Conservation (phyloP, 2,888 invertebrate species). For the Strigamia maritima region DNA sequence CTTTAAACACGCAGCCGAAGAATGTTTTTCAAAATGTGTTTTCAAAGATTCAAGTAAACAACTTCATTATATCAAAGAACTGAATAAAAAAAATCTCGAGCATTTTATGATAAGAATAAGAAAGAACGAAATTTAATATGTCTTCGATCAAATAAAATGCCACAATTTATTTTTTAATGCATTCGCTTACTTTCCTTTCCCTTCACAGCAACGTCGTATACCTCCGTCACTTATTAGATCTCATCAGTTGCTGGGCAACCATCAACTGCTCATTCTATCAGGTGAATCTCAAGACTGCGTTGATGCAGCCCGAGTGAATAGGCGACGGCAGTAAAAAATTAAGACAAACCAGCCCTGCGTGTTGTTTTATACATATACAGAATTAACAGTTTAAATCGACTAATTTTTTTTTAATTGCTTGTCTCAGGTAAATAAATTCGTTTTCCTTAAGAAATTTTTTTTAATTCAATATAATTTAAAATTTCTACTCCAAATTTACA, state of each 20-base stretch:
- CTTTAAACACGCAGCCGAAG: background rate
- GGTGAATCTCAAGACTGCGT: background rate
- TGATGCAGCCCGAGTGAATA: background rate
- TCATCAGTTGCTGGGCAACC: background rate
- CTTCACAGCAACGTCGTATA: background rate
- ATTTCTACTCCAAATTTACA: conserved; percentile 4
- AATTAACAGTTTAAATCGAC: background rate
- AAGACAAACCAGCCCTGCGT: background rate
- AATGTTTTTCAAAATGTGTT: background rate
- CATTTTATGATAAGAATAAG: background rate
- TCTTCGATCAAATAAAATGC: background rate
- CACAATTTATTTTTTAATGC: background rate
- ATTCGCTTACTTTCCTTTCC: background rate
- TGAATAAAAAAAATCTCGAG: background rate
- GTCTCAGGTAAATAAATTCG: background rate
- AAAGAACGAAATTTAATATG: background rate
- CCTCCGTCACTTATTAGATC: background rate
- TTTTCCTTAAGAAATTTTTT: background rate
- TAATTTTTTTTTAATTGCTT: background rate
- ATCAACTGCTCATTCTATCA: background rate
- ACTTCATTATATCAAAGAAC: background rate
- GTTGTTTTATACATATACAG: background rate
- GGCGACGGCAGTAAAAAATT: background rate
- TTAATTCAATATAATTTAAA: conserved; percentile 4
- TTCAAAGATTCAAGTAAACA: background rate